Evolutionary conservation across 2,797 vertebrate genomes (phyloP).

Genomic region (Thalassophryne amazonica): DNA sequence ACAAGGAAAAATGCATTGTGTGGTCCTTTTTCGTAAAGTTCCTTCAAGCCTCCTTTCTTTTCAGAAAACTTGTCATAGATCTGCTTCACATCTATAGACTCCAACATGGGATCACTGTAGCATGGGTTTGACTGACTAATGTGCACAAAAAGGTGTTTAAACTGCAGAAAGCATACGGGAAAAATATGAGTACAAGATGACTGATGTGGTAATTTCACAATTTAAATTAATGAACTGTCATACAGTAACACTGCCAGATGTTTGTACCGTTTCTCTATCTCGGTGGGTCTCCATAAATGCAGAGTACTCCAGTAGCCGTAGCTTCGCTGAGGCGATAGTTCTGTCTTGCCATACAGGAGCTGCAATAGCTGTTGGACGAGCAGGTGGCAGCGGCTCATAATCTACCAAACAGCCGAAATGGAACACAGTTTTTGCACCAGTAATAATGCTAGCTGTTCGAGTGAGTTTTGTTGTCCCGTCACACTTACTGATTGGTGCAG

Average conservation of each 20-base stretch:
- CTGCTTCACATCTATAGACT: constrained; percentile 93
- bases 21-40: constrained; percentile 92
- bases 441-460: not conserved
- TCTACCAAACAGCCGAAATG: constrained; percentile 63
- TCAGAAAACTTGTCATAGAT: constrained; percentile 97
- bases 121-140: constrained; percentile 91
- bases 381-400: constrained; percentile 87
- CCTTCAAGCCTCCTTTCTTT: constrained; percentile 94
- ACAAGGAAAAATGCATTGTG: constrained; percentile 94
- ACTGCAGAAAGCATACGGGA: constrained; percentile 77
- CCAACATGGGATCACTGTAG: constrained; percentile 90
- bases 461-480: not conserved
- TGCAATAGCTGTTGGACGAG: constrained; percentile 82
- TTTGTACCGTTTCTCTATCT: constrained; percentile 86
- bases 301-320: constrained; percentile 91
- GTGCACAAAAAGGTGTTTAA: constrained; percentile 95
- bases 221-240: not conserved
- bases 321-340: constrained; percentile 90
- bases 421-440: not conserved
- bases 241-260: not conserved
- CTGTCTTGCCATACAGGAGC: constrained; percentile 93
- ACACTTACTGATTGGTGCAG: constrained; percentile 89
- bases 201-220: not conserved
- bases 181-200: too few species aligned
- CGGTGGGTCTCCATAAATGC: constrained; percentile 94